phyloP scores from a whole-genome alignment of 2,113 vertebrate species.

The Clinocottus analis region DNA sequence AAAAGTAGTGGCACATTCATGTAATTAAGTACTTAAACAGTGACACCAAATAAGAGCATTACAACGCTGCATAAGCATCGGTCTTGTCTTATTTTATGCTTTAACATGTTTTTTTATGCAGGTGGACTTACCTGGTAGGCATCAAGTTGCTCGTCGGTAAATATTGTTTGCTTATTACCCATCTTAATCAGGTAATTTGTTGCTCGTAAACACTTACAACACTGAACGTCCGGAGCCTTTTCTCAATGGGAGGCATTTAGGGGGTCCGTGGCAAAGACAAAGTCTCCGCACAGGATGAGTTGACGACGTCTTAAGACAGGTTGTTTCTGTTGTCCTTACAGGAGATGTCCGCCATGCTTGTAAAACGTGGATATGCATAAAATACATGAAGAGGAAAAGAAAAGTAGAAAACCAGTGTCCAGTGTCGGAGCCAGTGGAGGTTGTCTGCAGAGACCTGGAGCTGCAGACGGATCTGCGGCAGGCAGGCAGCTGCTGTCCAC shows the following conservation, averaged over 20 bases:
- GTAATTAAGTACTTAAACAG: neutral
- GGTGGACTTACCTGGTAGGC: constrained; percentile 90
- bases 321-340: constrained; percentile 35
- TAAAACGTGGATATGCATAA: constrained; percentile 10
- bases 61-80: neutral
- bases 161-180: constrained; percentile 97
- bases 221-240: constrained; percentile 80
- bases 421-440: neutral
- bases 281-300: constrained; percentile 76
- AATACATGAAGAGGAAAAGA: neutral
- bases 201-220: constrained; percentile 84
- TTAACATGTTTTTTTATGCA: constrained; percentile 8
- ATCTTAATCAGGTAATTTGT: constrained; percentile 86
- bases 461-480: constrained; percentile 48
- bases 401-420: neutral
- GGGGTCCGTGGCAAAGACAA: constrained; percentile 65
- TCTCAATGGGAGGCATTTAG: constrained; percentile 87
- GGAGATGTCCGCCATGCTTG: constrained; percentile 56
- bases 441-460: neutral
- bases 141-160: constrained; percentile 96
- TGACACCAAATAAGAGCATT: neutral
- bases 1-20: neutral
- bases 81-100: neutral
- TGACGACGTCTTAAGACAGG: constrained; percentile 32
- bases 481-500: constrained; percentile 56